A percentile compares a stretch with the other conserved stretches of the same genome.
Evolutionary conservation across 1,140 invertebrate genomes (phyloP).

Genomic region (Achatina immaculata): DNA sequence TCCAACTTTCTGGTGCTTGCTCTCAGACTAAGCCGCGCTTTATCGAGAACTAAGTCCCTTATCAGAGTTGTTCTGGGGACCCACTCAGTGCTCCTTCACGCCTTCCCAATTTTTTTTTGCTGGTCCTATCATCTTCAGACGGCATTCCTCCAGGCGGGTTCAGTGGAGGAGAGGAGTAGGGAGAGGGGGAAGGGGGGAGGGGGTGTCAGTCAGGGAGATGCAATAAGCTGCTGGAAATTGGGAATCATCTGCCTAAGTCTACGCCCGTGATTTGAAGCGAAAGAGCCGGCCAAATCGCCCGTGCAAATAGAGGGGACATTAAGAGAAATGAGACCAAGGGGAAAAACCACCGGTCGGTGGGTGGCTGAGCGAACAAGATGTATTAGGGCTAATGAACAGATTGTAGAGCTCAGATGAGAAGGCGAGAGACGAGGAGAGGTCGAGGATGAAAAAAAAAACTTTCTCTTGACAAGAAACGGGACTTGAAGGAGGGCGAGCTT

Average conservation of each 20-base stretch:
- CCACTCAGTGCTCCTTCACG: not conserved
- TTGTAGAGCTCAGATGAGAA: not conserved
- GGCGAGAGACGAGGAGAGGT: not conserved
- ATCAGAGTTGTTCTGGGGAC: not conserved
- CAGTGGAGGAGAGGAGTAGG: not conserved
- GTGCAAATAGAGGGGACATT: constrained; percentile 31
- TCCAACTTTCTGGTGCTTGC: constrained; percentile 26
- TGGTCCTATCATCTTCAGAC: not conserved
- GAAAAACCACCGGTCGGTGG: not conserved
- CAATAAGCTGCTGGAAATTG: constrained; percentile 35
- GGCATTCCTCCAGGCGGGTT: not conserved
- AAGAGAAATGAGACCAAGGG: not conserved
- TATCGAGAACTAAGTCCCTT: constrained; percentile 7
- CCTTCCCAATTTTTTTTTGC: not conserved
- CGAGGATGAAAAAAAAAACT: constrained; percentile 9
- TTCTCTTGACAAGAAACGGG: not conserved
- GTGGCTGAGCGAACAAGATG: constrained; percentile 16
- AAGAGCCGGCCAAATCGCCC: constrained; percentile 25
- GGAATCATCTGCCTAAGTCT: constrained; percentile 25
- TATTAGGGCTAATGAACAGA: constrained; percentile 33
- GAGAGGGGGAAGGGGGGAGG: not conserved
- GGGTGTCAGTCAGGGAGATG: not conserved
- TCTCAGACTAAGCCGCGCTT: constrained; percentile 23
- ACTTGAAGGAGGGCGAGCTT: not conserved
- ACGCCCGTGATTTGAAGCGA: not conserved